A percentile compares a stretch with the other conserved stretches of the same genome.
Evolutionary conservation across 2,888 invertebrate genomes (phyloP).

Genomic region (Torymus texanus): DNA sequence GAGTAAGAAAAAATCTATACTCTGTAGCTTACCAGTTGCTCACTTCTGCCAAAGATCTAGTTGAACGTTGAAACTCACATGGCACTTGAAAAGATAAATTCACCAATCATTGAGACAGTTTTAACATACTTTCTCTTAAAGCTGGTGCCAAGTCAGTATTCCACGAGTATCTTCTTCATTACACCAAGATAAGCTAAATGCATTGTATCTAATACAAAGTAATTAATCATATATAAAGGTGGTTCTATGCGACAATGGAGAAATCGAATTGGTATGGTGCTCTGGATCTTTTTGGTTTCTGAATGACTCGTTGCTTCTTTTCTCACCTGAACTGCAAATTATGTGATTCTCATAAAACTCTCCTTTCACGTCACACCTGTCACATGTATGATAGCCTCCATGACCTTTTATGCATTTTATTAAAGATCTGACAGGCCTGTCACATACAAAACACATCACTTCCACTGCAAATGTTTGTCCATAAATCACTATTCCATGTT

Average conservation of each 20-base stretch:
- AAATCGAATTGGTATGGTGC: too few relatives aligned
- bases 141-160: constrained; percentile 2
- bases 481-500: constrained; percentile 31
- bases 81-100: too few relatives aligned
- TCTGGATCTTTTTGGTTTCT: too few relatives aligned
- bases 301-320: too few relatives aligned
- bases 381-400: constrained; percentile 55
- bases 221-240: constrained; percentile 31
- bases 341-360: background rate
- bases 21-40: too few relatives aligned
- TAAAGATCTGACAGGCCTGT: constrained; percentile 55
- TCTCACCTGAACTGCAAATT: too few relatives aligned
- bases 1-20: too few relatives aligned
- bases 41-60: too few relatives aligned
- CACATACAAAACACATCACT: constrained; percentile 57
- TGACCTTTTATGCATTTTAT: constrained; percentile 57
- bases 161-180: constrained; percentile 49
- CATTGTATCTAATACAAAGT: constrained; percentile 58
- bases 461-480: constrained; percentile 37
- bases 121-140: too few relatives aligned
- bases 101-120: too few relatives aligned
- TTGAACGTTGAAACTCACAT: too few relatives aligned
- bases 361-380: constrained; percentile 56
- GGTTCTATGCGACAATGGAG: background rate
- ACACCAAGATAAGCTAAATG: constrained; percentile 54